A percentile compares a stretch with the other conserved stretches of the same genome.
phyloP scores from a whole-genome alignment of 2,113 vertebrate genomes.

The Clarias batrachus region DNA sequence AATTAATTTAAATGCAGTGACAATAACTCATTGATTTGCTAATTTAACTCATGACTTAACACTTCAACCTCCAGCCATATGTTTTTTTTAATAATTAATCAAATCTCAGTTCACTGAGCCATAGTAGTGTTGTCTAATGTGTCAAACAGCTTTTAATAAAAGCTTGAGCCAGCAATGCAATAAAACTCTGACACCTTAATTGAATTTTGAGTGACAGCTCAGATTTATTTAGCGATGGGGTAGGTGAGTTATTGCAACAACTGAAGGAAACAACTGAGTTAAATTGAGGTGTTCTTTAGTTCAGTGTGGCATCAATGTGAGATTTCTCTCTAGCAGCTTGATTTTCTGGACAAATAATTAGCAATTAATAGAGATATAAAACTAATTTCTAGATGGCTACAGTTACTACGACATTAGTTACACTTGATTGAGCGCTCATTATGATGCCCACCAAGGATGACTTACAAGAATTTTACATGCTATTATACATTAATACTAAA shows the following conservation, averaged over 20 bases:
- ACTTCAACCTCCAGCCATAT: neutral
- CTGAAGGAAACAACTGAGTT: neutral
- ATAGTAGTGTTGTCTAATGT: slow-evolving; percentile 8
- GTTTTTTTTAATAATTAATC: neutral
- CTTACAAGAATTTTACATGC: neutral
- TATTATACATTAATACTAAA: neutral
- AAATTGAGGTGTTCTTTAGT: neutral
- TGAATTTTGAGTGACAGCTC: slow-evolving; percentile 48
- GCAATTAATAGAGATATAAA: neutral
- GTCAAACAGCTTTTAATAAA: slow-evolving; percentile 46
- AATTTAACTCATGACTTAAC: neutral
- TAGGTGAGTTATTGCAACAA: slow-evolving; percentile 12
- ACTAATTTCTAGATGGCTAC: neutral
- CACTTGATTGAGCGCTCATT: neutral
- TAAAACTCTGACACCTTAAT: slow-evolving; percentile 37
- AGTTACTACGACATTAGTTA: neutral
- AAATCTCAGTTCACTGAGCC: slow-evolving; percentile 2
- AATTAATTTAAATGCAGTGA: neutral
- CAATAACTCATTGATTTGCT: neutral
- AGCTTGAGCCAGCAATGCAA: slow-evolving; percentile 9
- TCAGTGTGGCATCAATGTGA: neutral
- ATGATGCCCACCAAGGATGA: neutral
- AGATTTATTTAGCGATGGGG: slow-evolving; percentile 8
- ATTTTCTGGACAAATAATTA: neutral
- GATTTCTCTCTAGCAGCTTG: neutral